Evolutionary conservation across 2,797 vertebrate species (phyloP).

Genomic region (Coregonus suidteri): DNA sequence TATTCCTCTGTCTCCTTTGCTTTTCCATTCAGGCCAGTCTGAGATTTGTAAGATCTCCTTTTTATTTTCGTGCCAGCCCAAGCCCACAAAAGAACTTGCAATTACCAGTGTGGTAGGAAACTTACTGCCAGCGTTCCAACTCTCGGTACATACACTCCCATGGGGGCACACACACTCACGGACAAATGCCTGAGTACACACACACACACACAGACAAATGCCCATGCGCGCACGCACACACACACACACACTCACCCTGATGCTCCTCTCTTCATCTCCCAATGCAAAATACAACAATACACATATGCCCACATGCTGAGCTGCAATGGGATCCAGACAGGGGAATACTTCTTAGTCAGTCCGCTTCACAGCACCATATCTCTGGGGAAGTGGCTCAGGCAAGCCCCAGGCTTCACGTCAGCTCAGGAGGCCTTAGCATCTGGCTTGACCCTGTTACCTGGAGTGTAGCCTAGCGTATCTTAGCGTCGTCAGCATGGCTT

Average conservation of each 20-base stretch:
- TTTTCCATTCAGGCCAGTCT: conserved; percentile 51
- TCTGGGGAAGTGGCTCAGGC: conserved; percentile 33
- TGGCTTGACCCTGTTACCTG: conserved; percentile 45
- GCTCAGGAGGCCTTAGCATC: conserved; percentile 43
- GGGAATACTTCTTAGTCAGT: conserved; percentile 30
- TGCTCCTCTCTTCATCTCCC: conserved; percentile 38
- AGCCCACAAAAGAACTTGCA: conserved; percentile 73
- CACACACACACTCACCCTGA: conserved; percentile 26
- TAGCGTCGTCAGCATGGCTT: background rate
- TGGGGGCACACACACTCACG: conserved; percentile 21
- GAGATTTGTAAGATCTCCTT: conserved; percentile 38
- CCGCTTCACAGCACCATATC: conserved; percentile 27
- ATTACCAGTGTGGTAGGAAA: conserved; percentile 62
- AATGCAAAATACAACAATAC: conserved; percentile 44
- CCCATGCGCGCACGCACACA: conserved; percentile 31
- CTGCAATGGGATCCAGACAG: conserved; percentile 4
- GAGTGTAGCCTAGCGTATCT: conserved; percentile 11
- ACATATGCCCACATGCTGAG: conserved; percentile 29
- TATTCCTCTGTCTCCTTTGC: background rate
- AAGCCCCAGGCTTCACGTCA: conserved; percentile 44
- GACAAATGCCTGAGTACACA: conserved; percentile 32
- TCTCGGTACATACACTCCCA: conserved; percentile 34
- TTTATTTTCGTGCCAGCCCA: conserved; percentile 51
- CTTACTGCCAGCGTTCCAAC: conserved; percentile 53
- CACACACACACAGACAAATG: conserved; percentile 39